A percentile compares a stretch with the other conserved stretches of the same genome.
Conservation (phyloP, 2,888 invertebrate species). For the Margaritifera margaritifera region DNA sequence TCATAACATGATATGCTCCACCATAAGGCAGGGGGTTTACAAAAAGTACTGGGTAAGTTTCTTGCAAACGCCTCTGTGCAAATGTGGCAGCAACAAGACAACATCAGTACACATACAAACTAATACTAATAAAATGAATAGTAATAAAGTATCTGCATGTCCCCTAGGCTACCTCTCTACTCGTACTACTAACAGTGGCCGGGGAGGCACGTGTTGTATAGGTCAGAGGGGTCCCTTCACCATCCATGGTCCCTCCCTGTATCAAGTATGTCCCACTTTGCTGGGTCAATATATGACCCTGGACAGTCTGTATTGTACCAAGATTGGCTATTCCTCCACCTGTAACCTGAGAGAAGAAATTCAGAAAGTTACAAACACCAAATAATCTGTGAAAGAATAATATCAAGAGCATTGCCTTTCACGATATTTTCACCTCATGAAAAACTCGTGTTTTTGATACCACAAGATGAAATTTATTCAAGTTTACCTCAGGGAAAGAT, state of each 20-base stretch:
- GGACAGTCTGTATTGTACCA: conserved; percentile 63
- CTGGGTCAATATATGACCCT: conserved; percentile 71
- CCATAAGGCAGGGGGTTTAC: too few species aligned
- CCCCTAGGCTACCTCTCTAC: conserved; percentile 2
- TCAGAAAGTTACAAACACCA: neutral
- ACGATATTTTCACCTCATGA: too few species aligned
- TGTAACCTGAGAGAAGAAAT: conserved; percentile 28
- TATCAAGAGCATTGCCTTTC: too few species aligned
- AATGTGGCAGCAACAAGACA: too few species aligned
- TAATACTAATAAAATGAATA: neutral
- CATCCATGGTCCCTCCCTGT: conserved; percentile 76
- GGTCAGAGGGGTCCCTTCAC: conserved; percentile 77
- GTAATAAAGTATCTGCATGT: conserved; percentile 4
- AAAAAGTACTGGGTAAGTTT: too few species aligned
- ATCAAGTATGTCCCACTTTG: conserved; percentile 79
- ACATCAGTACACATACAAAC: neutral
- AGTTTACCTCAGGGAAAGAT: too few species aligned
- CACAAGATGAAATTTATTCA: too few species aligned
- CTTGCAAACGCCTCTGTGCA: too few species aligned
- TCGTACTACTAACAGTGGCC: conserved; percentile 85
- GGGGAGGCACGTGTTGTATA: conserved; percentile 89
- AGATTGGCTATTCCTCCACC: conserved; percentile 51
- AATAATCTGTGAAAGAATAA: too few species aligned
- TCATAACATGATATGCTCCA: too few species aligned
- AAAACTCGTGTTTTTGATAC: too few species aligned